Evolutionary conservation across 2,113 vertebrate species (phyloP).

Genomic region (Antechinus stuartii): DNA sequence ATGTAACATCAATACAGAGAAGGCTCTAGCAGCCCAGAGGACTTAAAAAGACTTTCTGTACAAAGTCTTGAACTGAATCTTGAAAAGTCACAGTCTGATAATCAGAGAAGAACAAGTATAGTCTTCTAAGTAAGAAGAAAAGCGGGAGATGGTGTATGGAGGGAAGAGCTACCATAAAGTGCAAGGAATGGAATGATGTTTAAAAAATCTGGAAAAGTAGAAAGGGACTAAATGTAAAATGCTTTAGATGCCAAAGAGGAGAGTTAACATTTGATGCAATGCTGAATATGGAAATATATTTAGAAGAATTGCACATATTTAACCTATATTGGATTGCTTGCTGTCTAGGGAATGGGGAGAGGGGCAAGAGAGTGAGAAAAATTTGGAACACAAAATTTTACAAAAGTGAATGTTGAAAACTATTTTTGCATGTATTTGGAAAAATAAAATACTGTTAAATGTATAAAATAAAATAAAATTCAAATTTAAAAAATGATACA

Average conservation of each 20-base stretch:
- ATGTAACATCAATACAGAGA: neutral
- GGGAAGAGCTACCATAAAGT: neutral
- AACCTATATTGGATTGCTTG: no score
- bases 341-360: no score
- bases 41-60: neutral
- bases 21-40: neutral
- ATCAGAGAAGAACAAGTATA: neutral
- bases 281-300: no score
- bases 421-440: no score
- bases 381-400: no score
- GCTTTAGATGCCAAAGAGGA: neutral
- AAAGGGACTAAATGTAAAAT: neutral
- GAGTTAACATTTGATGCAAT: neutral
- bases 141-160: neutral
- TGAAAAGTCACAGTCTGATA: neutral
- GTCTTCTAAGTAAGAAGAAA: neutral
- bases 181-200: neutral
- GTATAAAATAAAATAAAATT: no score
- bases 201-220: neutral
- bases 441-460: no score
- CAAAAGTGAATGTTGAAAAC: no score
- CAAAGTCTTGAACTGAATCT: neutral
- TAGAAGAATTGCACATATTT: no score
- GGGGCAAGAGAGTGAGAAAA: no score
- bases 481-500: no score